These are phyloP conservation scores for Poecilus cupreus DNA, from an alignment of 2,888 invertebrate species.

Conservation along the genomic window DNA sequence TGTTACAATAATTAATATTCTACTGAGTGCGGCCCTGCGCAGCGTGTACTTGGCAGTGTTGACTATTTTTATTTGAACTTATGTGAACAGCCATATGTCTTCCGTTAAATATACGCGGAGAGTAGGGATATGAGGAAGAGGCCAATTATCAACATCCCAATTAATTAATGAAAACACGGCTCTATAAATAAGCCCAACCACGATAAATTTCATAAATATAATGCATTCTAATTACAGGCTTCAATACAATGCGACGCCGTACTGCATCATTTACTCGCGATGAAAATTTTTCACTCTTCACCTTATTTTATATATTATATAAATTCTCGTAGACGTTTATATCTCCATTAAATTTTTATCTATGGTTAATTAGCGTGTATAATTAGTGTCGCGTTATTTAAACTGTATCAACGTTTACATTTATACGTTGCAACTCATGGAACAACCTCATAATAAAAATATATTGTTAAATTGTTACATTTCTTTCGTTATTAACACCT, in stretches of 20 bases:
- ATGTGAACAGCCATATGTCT: constrained; percentile 36
- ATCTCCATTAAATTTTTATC: constrained; percentile 31
- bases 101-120: constrained; percentile 32
- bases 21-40: neutral
- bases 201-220: constrained; percentile 33
- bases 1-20: constrained; percentile 5
- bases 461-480: no score
- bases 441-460: no score
- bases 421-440: no score
- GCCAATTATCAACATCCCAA: constrained; percentile 52
- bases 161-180: constrained; percentile 48
- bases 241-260: neutral
- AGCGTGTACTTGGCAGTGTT: neutral
- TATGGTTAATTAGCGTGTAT: constrained; percentile 1
- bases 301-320: neutral
- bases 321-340: neutral
- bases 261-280: neutral
- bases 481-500: no score
- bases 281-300: neutral
- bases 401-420: neutral
- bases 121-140: constrained; percentile 43
- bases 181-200: constrained; percentile 44
- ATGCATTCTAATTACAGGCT: neutral
- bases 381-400: neutral
- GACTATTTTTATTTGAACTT: constrained; percentile 44